Evolutionary conservation across 2,113 vertebrate genomes (phyloP).

Genomic region (Trematomus loennbergii): DNA sequence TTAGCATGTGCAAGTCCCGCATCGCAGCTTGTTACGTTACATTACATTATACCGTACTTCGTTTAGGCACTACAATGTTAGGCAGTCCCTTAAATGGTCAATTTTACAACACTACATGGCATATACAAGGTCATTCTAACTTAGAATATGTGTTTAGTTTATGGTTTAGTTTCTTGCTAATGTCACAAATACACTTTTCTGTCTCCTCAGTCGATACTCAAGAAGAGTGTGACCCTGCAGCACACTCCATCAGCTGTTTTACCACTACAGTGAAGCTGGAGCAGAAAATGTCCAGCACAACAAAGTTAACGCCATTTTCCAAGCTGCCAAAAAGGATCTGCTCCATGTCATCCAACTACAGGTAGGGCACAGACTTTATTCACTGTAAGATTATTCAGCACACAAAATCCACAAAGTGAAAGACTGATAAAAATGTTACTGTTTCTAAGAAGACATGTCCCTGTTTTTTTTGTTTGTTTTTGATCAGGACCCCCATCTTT

Average conservation of each 20-base stretch:
- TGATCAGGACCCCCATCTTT: slow-evolving; percentile 85
- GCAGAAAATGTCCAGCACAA: slow-evolving; percentile 74
- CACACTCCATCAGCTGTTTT: slow-evolving; percentile 87
- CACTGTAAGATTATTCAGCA: not conserved
- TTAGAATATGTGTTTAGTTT: not conserved
- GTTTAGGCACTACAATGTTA: not conserved
- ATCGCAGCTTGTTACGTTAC: too few species aligned
- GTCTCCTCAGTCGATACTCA: slow-evolving; percentile 84
- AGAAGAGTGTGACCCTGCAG: slow-evolving; percentile 88
- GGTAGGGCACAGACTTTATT: slow-evolving; percentile 62
- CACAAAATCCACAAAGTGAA: not conserved
- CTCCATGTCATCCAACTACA: slow-evolving; percentile 90
- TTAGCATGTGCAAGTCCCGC: too few species aligned
- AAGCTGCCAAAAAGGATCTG: slow-evolving; percentile 93
- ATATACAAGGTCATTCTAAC: too few species aligned
- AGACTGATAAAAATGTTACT: too few species aligned
- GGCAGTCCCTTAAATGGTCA: not conserved
- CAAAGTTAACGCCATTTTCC: slow-evolving; percentile 87
- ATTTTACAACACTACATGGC: not conserved
- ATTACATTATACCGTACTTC: too few species aligned
- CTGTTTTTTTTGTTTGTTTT: not conserved
- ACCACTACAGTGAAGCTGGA: slow-evolving; percentile 82
- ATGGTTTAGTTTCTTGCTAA: not conserved
- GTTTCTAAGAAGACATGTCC: too few species aligned
- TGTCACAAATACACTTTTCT: not conserved